phyloP scores from a whole-genome alignment of 2,888 invertebrate species.

The Iselma pallidipennis region DNA sequence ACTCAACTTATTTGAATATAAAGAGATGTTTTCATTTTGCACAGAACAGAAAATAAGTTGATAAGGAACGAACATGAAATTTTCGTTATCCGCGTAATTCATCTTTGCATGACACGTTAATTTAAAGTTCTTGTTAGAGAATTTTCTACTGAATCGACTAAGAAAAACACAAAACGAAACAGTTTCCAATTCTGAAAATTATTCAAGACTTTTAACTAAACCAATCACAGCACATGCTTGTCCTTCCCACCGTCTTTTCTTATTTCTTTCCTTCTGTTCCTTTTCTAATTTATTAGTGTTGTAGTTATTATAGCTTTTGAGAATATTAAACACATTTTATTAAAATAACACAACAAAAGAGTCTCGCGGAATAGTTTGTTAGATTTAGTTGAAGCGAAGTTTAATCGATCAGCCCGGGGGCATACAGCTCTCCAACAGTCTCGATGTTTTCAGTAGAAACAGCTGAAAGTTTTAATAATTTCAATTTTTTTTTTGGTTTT shows the following conservation, averaged over 20 bases:
- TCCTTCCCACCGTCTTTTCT: too few species aligned
- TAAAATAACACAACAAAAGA: slow-evolving; percentile 15
- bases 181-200: too few species aligned
- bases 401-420: slow-evolving; percentile 15
- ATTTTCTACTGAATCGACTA: background rate
- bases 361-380: slow-evolving; percentile 15
- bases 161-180: background rate
- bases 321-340: slow-evolving; percentile 23
- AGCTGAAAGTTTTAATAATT: slow-evolving; percentile 18
- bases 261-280: too few species aligned
- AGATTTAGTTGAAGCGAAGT: slow-evolving; percentile 14
- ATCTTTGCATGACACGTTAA: slow-evolving; percentile 16
- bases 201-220: too few species aligned
- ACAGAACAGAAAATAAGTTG: slow-evolving; percentile 17
- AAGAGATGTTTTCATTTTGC: slow-evolving; percentile 39
- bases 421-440: slow-evolving; percentile 2
- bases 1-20: slow-evolving; percentile 44
- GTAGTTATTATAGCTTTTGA: slow-evolving; percentile 18
- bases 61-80: slow-evolving; percentile 14
- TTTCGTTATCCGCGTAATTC: slow-evolving; percentile 11
- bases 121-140: slow-evolving; percentile 1
- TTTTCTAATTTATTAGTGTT: slow-evolving; percentile 16
- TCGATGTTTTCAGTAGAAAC: slow-evolving; percentile 17
- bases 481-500: slow-evolving; percentile 1
- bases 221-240: too few species aligned